Evolutionary conservation across 2,113 vertebrate species (phyloP).

Genomic region (Empidonax traillii): DNA sequence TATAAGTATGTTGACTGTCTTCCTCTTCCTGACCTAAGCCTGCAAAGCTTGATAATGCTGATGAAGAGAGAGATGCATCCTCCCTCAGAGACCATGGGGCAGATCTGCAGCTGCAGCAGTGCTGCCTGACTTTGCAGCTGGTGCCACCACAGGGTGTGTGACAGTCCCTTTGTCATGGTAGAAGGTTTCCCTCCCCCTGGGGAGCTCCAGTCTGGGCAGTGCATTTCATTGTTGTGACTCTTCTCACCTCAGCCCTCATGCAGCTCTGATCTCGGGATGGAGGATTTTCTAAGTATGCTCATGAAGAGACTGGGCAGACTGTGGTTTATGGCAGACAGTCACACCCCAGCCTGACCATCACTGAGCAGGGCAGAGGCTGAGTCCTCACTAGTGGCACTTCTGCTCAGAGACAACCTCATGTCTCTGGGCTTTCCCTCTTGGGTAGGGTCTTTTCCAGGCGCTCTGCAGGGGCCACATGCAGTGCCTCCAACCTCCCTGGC

Average conservation of each 20-base stretch:
- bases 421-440: not conserved
- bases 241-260: not conserved
- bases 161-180: not conserved
- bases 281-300: not conserved
- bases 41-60: not conserved
- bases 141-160: not conserved
- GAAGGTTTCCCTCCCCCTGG: not conserved
- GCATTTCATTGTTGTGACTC: rapidly evolving
- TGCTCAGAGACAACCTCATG: not conserved
- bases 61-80: not conserved
- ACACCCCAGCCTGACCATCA: not conserved
- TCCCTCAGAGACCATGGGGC: not conserved
- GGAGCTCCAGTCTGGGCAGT: not conserved
- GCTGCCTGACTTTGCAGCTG: not conserved
- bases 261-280: not conserved
- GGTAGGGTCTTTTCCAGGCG: not conserved
- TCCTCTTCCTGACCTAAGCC: not conserved
- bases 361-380: not conserved
- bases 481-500: not conserved
- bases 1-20: rapidly evolving
- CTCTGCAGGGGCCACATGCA: not conserved
- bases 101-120: not conserved
- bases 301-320: not conserved
- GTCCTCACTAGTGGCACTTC: not conserved
- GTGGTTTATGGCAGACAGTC: not conserved